phyloP scores from a whole-genome alignment of 1,140 invertebrate genomes.

The Saccostrea cuccullata region DNA sequence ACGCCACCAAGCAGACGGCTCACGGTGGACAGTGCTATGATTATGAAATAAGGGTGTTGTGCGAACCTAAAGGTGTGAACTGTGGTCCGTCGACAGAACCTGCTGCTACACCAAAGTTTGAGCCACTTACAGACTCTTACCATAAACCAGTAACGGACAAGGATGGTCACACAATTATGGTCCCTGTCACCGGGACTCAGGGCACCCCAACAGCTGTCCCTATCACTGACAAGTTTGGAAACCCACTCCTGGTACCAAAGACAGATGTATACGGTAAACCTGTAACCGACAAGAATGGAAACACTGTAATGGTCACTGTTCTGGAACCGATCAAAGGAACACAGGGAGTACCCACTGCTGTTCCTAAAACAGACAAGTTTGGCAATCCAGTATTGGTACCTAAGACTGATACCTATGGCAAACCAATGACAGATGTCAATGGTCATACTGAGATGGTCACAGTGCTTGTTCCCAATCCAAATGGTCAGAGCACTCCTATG shows the following conservation, averaged over 20 bases:
- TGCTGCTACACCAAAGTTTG: not conserved
- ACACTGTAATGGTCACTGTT: slow-evolving; percentile 59
- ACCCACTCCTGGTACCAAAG: slow-evolving; percentile 31
- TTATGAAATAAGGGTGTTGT: slow-evolving; percentile 79
- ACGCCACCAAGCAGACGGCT: slow-evolving; percentile 75
- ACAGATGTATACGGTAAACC: slow-evolving; percentile 45
- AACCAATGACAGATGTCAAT: too few relatives aligned
- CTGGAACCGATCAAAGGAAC: not conserved
- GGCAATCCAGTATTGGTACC: slow-evolving; percentile 39
- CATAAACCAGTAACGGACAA: not conserved
- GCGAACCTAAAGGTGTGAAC: slow-evolving; percentile 58
- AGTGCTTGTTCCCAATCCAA: too few relatives aligned
- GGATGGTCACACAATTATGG: not conserved
- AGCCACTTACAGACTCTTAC: slow-evolving; percentile 6
- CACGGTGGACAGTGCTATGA: slow-evolving; percentile 74
- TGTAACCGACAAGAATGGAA: slow-evolving; percentile 2
- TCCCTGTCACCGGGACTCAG: slow-evolving; percentile 12
- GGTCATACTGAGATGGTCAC: too few relatives aligned
- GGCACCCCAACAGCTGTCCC: slow-evolving; percentile 38
- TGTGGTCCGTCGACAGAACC: slow-evolving; percentile 9
- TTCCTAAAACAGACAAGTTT: slow-evolving; percentile 40
- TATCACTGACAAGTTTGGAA: slow-evolving; percentile 27
- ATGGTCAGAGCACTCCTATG: too few relatives aligned
- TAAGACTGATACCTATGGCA: not conserved
- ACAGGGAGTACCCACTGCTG: slow-evolving; percentile 30